These are phyloP conservation scores for Tromatobia lineatoria DNA, from an alignment of 2,888 invertebrate genomes.

Conservation along the genomic window DNA sequence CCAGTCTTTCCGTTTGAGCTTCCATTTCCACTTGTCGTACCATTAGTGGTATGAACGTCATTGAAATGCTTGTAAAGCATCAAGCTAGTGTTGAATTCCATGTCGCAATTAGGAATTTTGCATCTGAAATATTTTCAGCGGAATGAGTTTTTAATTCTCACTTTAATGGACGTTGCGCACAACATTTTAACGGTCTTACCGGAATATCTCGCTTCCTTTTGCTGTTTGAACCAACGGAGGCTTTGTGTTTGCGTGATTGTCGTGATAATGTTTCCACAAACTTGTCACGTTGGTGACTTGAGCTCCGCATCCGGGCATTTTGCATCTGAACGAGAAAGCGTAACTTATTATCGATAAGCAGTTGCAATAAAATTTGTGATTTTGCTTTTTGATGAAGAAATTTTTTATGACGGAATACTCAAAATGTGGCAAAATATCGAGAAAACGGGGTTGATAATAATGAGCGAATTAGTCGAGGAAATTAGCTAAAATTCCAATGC, in stretches of 20 bases:
- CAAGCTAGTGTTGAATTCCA: conserved; percentile 79
- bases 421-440: too few relatives aligned
- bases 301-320: conserved; percentile 83
- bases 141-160: conserved; percentile 11
- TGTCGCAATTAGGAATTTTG: conserved; percentile 81
- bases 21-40: conserved; percentile 73
- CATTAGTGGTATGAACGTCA: conserved; percentile 78
- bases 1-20: conserved; percentile 83
- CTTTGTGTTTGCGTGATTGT: conserved; percentile 83
- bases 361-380: background rate
- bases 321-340: conserved; percentile 76
- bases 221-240: conserved; percentile 76
- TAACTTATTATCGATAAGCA: background rate
- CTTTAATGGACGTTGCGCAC: background rate
- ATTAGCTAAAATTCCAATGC: too few relatives aligned
- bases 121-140: conserved; percentile 75
- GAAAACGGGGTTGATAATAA: too few relatives aligned
- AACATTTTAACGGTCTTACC: conserved; percentile 72
- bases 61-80: conserved; percentile 82
- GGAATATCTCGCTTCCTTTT: conserved; percentile 80
- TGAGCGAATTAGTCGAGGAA: too few relatives aligned
- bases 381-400: too few relatives aligned
- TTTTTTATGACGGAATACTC: too few relatives aligned
- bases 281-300: conserved; percentile 82
- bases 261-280: conserved; percentile 84